Evolutionary conservation across 2,888 invertebrate species (phyloP).

Genomic region (Diaperis boleti): DNA sequence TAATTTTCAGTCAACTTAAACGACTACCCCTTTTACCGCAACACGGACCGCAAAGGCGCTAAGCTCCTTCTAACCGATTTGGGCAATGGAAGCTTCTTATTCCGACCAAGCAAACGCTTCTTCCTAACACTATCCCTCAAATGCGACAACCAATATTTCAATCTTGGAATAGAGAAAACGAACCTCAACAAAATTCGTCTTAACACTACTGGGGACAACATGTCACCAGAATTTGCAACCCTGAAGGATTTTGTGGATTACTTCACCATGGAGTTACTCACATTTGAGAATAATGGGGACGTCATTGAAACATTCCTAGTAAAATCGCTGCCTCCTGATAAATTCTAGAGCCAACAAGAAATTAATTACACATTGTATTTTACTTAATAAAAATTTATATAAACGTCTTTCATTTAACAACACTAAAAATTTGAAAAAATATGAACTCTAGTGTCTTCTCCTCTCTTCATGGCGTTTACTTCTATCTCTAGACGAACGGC

Average conservation of each 20-base stretch:
- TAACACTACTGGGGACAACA: constrained; percentile 38
- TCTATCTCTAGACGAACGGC: constrained; percentile 7
- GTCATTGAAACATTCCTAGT: constrained; percentile 45
- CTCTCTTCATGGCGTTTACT: background rate
- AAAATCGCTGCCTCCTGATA: constrained; percentile 41
- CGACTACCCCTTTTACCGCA: constrained; percentile 49
- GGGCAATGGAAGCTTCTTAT: constrained; percentile 50
- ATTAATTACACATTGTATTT: constrained; percentile 6
- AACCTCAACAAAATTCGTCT: constrained; percentile 44
- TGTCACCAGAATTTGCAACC: constrained; percentile 47
- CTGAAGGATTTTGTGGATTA: constrained; percentile 48
- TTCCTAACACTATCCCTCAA: constrained; percentile 50
- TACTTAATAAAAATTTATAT: constrained; percentile 15
- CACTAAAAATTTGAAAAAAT: constrained; percentile 8
- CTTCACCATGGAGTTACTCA: constrained; percentile 45
- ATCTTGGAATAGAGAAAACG: constrained; percentile 49
- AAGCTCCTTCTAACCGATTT: constrained; percentile 45
- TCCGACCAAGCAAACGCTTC: constrained; percentile 49
- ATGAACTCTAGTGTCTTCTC: constrained; percentile 7
- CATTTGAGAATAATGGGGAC: constrained; percentile 35
- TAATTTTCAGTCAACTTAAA: constrained; percentile 46
- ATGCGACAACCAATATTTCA: constrained; percentile 44
- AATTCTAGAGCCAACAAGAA: constrained; percentile 25
- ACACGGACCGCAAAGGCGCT: constrained; percentile 53
- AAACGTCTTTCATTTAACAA: background rate